Evolutionary conservation across 2,797 vertebrate genomes (phyloP).

Genomic region (Microctenopoma stevenorrisi): DNA sequence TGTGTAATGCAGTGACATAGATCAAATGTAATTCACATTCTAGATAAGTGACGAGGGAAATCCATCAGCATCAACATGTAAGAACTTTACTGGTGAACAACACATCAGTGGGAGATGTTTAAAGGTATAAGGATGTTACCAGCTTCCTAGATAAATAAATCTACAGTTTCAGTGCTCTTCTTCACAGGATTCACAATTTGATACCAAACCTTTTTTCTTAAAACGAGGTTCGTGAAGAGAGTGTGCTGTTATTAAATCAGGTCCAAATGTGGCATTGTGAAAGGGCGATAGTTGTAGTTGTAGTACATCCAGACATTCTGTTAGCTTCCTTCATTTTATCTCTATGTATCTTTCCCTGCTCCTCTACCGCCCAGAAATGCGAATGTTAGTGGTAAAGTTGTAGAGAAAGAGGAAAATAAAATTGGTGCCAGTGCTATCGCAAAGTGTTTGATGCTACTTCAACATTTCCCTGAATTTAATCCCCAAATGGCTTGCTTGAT

Average conservation of each 20-base stretch:
- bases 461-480: slow-evolving; percentile 46
- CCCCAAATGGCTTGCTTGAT: slow-evolving; percentile 44
- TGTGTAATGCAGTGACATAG: slow-evolving; percentile 27
- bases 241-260: slow-evolving; percentile 39
- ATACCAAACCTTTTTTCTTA: slow-evolving; percentile 7
- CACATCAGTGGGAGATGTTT: slow-evolving; percentile 22
- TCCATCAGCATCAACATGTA: not conserved
- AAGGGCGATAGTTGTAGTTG: slow-evolving; percentile 43
- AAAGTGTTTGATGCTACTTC: slow-evolving; percentile 41
- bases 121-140: slow-evolving; percentile 13
- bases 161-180: slow-evolving; percentile 36
- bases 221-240: slow-evolving; percentile 34
- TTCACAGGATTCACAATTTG: not conserved
- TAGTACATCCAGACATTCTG: slow-evolving; percentile 9
- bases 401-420: slow-evolving; percentile 4
- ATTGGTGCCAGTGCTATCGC: slow-evolving; percentile 4
- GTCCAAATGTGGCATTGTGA: slow-evolving; percentile 63
- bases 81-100: no score
- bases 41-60: slow-evolving; percentile 28
- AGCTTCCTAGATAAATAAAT: slow-evolving; percentile 7
- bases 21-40: slow-evolving; percentile 19
- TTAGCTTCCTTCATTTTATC: not conserved
- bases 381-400: not conserved
- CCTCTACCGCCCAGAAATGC: not conserved
- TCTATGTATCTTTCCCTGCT: not conserved